Evolutionary conservation across 1,140 invertebrate species (phyloP), one percentile per base, ranked within the genome.

Genomic region (Drosophila sproati): DNA sequence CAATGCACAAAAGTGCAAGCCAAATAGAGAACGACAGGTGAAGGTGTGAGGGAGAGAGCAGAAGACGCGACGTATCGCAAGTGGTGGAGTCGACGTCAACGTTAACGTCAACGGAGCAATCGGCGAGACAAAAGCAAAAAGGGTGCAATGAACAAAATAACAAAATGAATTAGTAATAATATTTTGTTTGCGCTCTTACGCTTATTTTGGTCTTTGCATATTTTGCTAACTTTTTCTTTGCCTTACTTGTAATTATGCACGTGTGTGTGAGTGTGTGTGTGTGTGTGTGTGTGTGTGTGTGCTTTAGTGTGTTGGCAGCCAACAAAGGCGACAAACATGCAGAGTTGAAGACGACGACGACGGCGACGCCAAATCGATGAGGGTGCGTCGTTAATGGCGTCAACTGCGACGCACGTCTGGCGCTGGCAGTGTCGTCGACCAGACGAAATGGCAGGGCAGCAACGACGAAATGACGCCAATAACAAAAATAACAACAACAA

Each of bases 151-250:
- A 41, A 64, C 57, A 77, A 74, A 78, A 88, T 59, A 73, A 61
- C 50, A 61, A 83, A 80, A 88, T 85, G 78, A 89, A 88, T 88
- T 89, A 88, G 73, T 83, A 85, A 85, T 85, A 73, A 83, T 83
- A 83, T 80, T 71, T 82, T 86, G 70, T 82, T 80, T 63, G 56
- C 50, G 47, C 61, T 63, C 55, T 69, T 48, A 43, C 47, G 31
- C 62, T 79, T 57, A 73, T 55, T 73, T 54, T 37, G 31, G 52
- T 66, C 47, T 73, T 62, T 62, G 61, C 50, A 56, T 43, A 50
- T 41, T 63, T 71, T 71, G 34, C 32, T 29, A 63, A 63, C 60
- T 73, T 74, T 10, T 55, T 67, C 35, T 63, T 73, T 73, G 57
- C 37, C 34, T 31, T 32, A 43, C 48, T 51, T 71, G 68, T 64